Evolutionary conservation across 2,113 vertebrate species (phyloP).

Genomic region (Capreolus pygargus): DNA sequence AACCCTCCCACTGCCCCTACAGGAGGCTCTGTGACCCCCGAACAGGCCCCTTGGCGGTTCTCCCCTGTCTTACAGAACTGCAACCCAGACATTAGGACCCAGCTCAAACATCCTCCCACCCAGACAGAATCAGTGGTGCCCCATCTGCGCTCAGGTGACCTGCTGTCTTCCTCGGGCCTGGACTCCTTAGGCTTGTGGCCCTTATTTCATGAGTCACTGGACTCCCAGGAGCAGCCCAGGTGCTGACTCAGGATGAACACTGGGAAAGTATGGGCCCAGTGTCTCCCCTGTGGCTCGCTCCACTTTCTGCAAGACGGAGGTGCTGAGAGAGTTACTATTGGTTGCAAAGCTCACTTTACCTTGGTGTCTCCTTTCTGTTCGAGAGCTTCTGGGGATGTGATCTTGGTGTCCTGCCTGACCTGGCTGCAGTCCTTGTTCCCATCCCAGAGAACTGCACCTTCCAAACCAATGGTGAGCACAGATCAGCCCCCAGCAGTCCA

Average conservation of each 20-base stretch:
- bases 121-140: not conserved
- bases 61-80: not conserved
- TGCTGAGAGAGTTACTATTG: too few relatives aligned
- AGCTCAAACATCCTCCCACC: not conserved
- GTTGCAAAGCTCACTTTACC: accelerated
- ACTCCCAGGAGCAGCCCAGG: not conserved
- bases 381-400: not conserved
- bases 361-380: not conserved
- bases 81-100: not conserved
- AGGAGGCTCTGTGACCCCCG: not conserved
- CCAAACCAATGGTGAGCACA: not conserved
- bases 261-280: accelerated
- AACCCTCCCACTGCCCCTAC: accelerated
- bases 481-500: not conserved
- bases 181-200: not conserved
- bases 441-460: not conserved
- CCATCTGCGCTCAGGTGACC: not conserved
- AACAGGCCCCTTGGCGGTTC: not conserved
- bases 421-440: not conserved
- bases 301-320: not conserved
- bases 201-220: not conserved
- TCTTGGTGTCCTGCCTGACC: not conserved
- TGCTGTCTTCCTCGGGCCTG: not conserved
- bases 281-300: not conserved
- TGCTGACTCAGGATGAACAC: not conserved